phyloP scores from a whole-genome alignment of 64 coral and sea anemone genomes.

The Porites australiensis region DNA sequence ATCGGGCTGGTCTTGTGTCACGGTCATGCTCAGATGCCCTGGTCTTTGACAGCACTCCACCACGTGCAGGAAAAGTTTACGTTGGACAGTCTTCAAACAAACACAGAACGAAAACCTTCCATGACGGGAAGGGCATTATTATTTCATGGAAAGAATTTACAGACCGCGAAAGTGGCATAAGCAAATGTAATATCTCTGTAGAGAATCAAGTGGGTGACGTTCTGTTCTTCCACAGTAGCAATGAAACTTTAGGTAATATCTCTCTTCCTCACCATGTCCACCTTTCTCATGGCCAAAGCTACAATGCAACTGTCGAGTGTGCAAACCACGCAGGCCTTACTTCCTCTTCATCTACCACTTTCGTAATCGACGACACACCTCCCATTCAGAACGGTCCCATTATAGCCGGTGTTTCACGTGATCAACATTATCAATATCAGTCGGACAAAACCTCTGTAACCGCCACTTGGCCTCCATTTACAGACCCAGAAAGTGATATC shows the following conservation, averaged over 20 bases:
- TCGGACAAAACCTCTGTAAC: constrained; percentile 35
- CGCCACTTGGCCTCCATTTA: constrained; percentile 62
- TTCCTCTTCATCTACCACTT: background rate
- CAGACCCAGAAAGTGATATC: constrained; percentile 48
- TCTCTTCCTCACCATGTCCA: background rate
- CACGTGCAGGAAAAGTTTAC: constrained; percentile 51
- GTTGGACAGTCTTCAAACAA: constrained; percentile 36
- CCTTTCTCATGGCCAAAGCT: constrained; percentile 17
- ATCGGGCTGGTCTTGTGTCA: constrained; percentile 82
- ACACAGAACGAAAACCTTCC: constrained; percentile 7
- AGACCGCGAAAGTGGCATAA: constrained; percentile 66
- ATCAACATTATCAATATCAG: constrained; percentile 43
- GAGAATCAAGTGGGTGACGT: background rate
- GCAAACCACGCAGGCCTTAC: constrained; percentile 66
- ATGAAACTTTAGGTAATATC: background rate
- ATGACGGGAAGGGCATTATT: background rate
- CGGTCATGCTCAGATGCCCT: constrained; percentile 87
- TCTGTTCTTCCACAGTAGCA: background rate
- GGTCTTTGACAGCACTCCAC: constrained; percentile 81
- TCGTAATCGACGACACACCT: constrained; percentile 61
- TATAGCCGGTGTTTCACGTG: constrained; percentile 8
- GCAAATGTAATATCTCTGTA: constrained; percentile 39
- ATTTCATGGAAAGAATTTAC: constrained; percentile 64
- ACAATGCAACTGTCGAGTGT: constrained; percentile 50
- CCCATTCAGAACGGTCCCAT: constrained; percentile 37